Conservation (phyloP, 1,140 invertebrate genomes). For the Bombyx mandarina region DNA sequence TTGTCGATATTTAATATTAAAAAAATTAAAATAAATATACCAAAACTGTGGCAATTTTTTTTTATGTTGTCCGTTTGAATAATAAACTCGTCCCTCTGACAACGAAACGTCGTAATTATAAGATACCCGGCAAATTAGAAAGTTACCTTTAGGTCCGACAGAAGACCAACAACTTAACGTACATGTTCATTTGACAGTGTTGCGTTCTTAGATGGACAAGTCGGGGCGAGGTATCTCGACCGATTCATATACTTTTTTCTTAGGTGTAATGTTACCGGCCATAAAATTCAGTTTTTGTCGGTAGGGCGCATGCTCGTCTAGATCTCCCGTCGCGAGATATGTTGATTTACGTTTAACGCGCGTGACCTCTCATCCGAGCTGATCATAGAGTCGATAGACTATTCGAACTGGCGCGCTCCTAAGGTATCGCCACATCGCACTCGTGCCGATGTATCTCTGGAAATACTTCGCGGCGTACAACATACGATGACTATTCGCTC, state of each 20-base stretch:
- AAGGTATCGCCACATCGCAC: conserved; percentile 61
- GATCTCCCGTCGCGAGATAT: conserved; percentile 68
- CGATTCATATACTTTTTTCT: conserved; percentile 63
- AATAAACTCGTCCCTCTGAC: too few relatives aligned
- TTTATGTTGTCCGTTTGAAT: too few relatives aligned
- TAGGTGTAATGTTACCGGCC: conserved; percentile 61
- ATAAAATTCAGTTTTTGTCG: conserved; percentile 66
- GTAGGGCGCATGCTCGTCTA: conserved; percentile 50
- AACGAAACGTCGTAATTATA: too few relatives aligned
- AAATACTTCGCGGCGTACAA: conserved; percentile 52
- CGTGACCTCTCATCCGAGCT: conserved; percentile 60
- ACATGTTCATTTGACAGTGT: too few relatives aligned
- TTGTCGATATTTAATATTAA: too few relatives aligned
- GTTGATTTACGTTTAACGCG: conserved; percentile 69
- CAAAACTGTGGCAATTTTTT: too few relatives aligned
- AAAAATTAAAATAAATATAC: too few relatives aligned
- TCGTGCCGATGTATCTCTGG: conserved; percentile 62
- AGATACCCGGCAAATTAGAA: too few relatives aligned
- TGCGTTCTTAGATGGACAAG: too few relatives aligned
- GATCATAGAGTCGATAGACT: conserved; percentile 68
- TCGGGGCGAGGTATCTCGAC: conserved; percentile 18
- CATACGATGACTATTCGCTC: neutral
- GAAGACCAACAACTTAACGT: too few relatives aligned
- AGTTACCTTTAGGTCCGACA: too few relatives aligned
- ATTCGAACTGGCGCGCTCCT: conserved; percentile 54